Conservation (phyloP, 2,888 invertebrate species). For the Drosophila pseudotalamancana region DNA sequence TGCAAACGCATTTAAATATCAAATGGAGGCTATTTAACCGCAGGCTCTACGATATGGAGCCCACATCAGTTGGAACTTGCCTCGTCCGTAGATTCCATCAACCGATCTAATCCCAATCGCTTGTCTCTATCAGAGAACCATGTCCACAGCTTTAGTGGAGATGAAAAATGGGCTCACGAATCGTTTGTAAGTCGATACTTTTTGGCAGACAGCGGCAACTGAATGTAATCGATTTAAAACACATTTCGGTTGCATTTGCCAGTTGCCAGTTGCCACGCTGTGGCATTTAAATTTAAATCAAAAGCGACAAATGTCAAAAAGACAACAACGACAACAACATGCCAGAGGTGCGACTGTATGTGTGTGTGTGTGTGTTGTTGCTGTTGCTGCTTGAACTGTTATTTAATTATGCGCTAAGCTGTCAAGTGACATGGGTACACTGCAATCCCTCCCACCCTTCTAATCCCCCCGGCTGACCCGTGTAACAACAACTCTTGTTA, state of each 20-base stretch:
- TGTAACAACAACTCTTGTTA: conserved; percentile 46
- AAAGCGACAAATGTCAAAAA: conserved; percentile 58
- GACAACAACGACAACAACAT: conserved; percentile 20
- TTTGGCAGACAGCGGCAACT: conserved; percentile 31
- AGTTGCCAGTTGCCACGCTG: conserved; percentile 39
- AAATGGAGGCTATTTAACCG: too few relatives aligned
- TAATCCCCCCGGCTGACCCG: background rate
- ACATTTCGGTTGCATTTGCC: conserved; percentile 55
- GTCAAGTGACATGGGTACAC: conserved; percentile 74
- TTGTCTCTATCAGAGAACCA: background rate
- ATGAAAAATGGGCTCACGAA: conserved; percentile 8
- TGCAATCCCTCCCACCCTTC: conserved; percentile 8
- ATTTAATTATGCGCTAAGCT: conserved; percentile 77
- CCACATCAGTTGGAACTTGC: background rate
- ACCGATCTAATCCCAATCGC: background rate
- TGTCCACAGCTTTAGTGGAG: conserved; percentile 12
- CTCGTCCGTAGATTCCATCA: background rate
- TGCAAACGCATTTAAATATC: too few relatives aligned
- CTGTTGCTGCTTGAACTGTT: conserved; percentile 41
- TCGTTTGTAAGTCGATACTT: conserved; percentile 53
- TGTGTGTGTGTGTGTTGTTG: conserved; percentile 12
- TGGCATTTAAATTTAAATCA: conserved; percentile 52
- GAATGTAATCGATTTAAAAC: conserved; percentile 58
- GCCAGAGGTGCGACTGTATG: conserved; percentile 20
- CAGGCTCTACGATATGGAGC: too few relatives aligned